Percentiles rank a stretch among this genome's conserved stretches.
These are phyloP conservation scores for Enteromius unitaeniatus DNA, from an alignment of 2,797 vertebrate genomes.

Conservation along the genomic window DNA sequence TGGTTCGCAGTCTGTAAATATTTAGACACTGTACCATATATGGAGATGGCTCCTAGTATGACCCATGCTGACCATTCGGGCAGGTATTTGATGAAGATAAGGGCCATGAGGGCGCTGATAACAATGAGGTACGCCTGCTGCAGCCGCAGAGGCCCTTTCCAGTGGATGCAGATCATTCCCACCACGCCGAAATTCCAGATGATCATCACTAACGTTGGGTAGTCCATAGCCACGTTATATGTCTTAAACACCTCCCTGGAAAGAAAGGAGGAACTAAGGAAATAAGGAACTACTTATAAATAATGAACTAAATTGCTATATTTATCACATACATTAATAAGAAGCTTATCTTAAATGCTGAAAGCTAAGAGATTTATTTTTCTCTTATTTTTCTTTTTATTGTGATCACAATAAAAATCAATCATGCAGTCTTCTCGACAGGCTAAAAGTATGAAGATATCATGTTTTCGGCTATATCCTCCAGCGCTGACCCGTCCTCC, in stretches of 20 bases:
- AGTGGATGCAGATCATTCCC: constrained; percentile 97
- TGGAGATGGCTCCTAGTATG: constrained; percentile 93
- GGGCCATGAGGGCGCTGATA: constrained; percentile 95
- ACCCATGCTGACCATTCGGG: constrained; percentile 97
- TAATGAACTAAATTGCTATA: neutral
- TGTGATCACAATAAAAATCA: neutral
- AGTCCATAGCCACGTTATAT: constrained; percentile 94
- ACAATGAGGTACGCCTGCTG: constrained; percentile 96
- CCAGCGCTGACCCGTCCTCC: neutral
- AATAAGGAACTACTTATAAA: neutral
- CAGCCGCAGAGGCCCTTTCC: constrained; percentile 92
- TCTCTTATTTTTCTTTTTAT: neutral
- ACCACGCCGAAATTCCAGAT: constrained; percentile 97
- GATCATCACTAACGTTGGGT: constrained; percentile 86
- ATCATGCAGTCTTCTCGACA: no score
- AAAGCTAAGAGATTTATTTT: neutral
- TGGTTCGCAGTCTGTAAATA: neutral
- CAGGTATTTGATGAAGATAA: constrained; percentile 97
- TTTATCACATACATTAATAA: neutral
- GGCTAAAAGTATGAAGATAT: neutral
- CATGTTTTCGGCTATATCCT: neutral
- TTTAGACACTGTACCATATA: constrained; percentile 83
- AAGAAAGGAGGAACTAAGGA: neutral
- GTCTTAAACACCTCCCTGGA: constrained; percentile 92
- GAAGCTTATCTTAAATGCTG: neutral